These are phyloP conservation scores for Vidua chalybeata DNA, from an alignment of 2,113 vertebrate genomes.

Conservation along the genomic window DNA sequence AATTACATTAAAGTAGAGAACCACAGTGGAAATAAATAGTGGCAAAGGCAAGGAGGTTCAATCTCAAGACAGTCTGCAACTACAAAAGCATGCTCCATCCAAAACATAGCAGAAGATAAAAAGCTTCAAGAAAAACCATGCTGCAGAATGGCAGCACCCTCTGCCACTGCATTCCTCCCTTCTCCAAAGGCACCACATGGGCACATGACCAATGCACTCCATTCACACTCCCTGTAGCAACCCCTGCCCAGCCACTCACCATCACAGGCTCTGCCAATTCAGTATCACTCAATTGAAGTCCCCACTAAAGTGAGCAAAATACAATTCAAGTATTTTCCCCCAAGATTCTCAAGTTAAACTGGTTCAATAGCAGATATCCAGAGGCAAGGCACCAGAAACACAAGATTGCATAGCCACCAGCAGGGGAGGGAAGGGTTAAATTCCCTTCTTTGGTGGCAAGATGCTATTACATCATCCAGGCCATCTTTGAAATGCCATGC, in stretches of 20 bases:
- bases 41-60: background rate
- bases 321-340: background rate
- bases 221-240: background rate
- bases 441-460: background rate
- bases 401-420: background rate
- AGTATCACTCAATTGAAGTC: fast-evolving
- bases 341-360: background rate
- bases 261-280: background rate
- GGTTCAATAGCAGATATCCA: background rate
- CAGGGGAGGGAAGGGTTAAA: background rate
- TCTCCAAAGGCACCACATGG: background rate
- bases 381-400: background rate
- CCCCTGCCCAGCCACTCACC: background rate
- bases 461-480: background rate
- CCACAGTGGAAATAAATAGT: background rate
- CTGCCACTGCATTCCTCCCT: background rate
- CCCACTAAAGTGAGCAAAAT: background rate
- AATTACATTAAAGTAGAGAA: background rate
- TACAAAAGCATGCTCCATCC: background rate
- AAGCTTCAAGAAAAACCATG: background rate
- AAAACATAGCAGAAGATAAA: background rate
- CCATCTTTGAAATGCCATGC: background rate
- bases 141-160: background rate
- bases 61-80: background rate
- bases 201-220: fast-evolving